Percentiles rank a stretch among this genome's conserved stretches.
Conservation (phyloP, 2,113 vertebrate species). For the Psophia crepitans region DNA sequence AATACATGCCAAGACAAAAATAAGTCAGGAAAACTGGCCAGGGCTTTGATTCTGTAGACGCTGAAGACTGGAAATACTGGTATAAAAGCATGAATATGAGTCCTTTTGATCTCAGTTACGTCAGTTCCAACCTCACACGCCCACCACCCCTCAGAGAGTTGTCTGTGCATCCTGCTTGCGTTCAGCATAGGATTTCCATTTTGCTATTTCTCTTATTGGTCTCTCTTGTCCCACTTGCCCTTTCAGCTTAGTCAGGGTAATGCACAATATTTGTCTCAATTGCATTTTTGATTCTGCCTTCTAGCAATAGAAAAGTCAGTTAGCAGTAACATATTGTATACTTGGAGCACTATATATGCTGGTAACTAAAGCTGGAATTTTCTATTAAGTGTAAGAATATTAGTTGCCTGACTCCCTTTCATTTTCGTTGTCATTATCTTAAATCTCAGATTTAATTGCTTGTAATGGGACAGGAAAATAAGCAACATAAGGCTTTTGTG, state of each 20-base stretch:
- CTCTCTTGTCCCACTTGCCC: neutral
- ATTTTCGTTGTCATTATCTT: neutral
- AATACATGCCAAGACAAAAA: neutral
- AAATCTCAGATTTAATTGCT: neutral
- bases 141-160: rapidly evolving
- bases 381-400: neutral
- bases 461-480: neutral
- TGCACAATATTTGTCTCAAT: rapidly evolving
- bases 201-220: neutral
- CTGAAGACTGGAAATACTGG: neutral
- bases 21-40: neutral
- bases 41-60: neutral
- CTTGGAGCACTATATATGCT: rapidly evolving
- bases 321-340: neutral
- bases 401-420: neutral
- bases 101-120: rapidly evolving
- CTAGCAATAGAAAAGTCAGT: neutral
- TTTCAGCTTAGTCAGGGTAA: neutral
- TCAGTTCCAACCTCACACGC: too few species aligned
- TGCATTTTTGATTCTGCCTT: neutral
- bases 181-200: neutral
- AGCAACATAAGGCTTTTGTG: neutral
- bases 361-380: neutral
- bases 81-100: neutral
- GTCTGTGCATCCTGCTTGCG: neutral